These are phyloP conservation scores for Barnardius zonarius DNA, from an alignment of 2,113 vertebrate species.

Conservation along the genomic window DNA sequence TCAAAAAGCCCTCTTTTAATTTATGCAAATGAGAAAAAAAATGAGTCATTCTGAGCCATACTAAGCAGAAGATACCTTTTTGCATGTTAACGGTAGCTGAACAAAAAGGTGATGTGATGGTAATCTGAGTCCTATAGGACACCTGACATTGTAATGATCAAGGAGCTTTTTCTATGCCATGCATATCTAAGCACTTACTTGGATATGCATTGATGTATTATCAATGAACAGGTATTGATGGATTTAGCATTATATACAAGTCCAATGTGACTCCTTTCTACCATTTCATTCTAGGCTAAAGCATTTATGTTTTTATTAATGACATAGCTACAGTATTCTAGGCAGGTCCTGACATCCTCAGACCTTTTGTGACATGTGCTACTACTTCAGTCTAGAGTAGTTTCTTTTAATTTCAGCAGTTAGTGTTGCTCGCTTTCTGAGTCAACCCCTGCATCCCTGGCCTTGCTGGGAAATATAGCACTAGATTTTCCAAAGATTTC, in stretches of 20 bases:
- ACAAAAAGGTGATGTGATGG: accelerated
- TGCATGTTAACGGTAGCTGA: background rate
- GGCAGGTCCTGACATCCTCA: background rate
- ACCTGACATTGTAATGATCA: background rate
- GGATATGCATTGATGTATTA: background rate
- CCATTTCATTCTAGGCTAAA: background rate
- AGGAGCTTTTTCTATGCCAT: background rate
- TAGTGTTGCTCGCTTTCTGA: background rate
- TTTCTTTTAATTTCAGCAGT: background rate
- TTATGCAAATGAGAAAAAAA: background rate
- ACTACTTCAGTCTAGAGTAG: background rate
- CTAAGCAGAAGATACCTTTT: background rate
- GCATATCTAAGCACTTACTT: background rate
- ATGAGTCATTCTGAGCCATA: background rate
- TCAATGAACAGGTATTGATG: background rate
- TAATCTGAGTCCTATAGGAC: background rate
- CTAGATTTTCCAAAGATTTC: background rate
- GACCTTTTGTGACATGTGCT: background rate
- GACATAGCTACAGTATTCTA: background rate
- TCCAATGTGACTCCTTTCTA: background rate
- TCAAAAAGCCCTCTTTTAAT: accelerated
- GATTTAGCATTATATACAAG: background rate
- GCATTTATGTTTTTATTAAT: background rate
- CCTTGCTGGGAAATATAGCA: background rate
- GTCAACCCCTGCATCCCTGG: background rate